Base-by-base conservation (phyloP, 2,888 invertebrate genomes). In the Brenthis daphne region DNA sequence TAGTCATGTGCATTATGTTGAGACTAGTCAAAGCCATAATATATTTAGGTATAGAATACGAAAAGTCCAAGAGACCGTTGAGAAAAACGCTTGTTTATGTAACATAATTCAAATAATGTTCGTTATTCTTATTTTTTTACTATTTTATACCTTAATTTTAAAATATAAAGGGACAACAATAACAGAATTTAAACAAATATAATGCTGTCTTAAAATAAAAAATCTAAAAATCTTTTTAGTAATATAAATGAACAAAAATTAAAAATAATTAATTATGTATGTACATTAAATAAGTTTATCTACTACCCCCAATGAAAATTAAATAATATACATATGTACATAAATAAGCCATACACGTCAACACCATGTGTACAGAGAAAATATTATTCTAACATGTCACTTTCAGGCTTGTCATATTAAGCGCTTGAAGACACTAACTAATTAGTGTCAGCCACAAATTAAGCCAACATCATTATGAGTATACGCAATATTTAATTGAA, bases 81-180 rank as follows among this genome's bases (percentile, higher is more conserved):
- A 24, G 67, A 67, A 67, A 69, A 71, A 67, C 54, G 65, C 69
- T 73, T 73, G 69, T 63, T 64, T 69, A 58, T 67, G 67, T 20
- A 43, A 16, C 3, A 29, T 29, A 29, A 29, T 43, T 58, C 2
- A 2, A 48, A 43, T 43, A 33, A 6, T 57, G 3, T 37, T 14
- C 1, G 8, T 56, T 29, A 55, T 57, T 16, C n/a, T 5, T 11
- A 16, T 20, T 53, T 53, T 16, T 6, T 24, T 11, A 1, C 33
- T 57, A 2, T 16, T 43, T 43, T 1, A 6, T 6, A 1, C 29
- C 11, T 33, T n/a, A 56, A n/a, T 8, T n/a, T 33, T 4, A 3
- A 11, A 37, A 1, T 16, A n/a, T 6, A 56, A 3, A 8, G 11
- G 2, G 11, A 8, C 1, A 43, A 43, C 2, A 11, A 43, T 43